Conservation (phyloP, 2,113 vertebrate genomes). For the Phaethornis superciliosus region DNA sequence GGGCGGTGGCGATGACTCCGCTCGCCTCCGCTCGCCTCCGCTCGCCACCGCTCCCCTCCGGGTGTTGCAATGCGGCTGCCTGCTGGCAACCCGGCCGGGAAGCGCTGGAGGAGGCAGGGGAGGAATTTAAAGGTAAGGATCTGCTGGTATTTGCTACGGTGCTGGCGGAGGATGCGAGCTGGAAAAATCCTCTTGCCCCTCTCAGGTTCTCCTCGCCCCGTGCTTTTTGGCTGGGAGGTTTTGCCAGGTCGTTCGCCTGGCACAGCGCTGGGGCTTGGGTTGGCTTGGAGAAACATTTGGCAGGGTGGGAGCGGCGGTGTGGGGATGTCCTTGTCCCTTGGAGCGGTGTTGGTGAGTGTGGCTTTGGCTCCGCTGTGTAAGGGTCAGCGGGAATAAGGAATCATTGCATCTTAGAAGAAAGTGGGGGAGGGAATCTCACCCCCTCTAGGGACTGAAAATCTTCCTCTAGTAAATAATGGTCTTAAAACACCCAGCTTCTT, state of each 20-base stretch:
- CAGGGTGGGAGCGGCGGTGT: fast-evolving
- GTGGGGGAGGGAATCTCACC: neutral
- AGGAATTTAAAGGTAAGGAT: neutral
- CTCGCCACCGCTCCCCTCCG: neutral
- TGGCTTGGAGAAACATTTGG: neutral
- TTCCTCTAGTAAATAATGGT: neutral
- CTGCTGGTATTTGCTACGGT: neutral
- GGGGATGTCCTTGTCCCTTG: neutral
- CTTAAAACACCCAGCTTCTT: neutral
- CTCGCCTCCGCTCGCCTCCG: neutral
- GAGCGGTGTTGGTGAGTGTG: neutral
- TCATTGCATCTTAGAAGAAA: neutral
- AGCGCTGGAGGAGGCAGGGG: neutral
- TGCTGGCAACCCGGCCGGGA: neutral
- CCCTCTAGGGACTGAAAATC: neutral
- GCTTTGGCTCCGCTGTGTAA: neutral
- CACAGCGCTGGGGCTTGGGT: neutral
- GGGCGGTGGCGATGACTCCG: neutral
- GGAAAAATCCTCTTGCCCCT: neutral
- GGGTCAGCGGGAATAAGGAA: neutral
- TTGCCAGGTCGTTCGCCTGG: neutral
- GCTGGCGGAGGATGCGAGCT: neutral
- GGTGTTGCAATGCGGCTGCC: neutral
- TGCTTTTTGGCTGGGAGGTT: neutral
- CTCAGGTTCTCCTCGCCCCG: fast-evolving